Evolutionary conservation across 1,140 invertebrate genomes (phyloP).

Genomic region (Centruroides vittatus): DNA sequence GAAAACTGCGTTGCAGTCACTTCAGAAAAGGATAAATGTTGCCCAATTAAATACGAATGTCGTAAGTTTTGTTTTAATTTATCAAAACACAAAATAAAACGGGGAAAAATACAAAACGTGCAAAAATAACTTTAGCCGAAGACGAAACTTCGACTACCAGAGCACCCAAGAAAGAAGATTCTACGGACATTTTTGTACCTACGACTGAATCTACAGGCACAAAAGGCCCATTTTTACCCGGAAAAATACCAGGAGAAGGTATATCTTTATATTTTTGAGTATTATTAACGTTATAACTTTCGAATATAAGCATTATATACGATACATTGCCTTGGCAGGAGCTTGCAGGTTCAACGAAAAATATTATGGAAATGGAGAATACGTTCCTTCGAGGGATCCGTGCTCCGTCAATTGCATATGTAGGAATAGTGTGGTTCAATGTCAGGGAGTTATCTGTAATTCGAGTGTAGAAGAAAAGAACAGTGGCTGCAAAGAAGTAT

Average conservation of each 20-base stretch:
- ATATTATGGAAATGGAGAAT: slow-evolving; percentile 22
- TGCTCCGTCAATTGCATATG: slow-evolving; percentile 48
- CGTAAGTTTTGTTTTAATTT: slow-evolving; percentile 1
- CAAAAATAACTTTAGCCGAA: no score
- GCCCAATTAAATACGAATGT: slow-evolving; percentile 75
- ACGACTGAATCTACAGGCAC: no score
- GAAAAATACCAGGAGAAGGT: no score
- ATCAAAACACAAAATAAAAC: no score
- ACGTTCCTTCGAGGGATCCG: slow-evolving; percentile 18
- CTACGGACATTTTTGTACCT: no score
- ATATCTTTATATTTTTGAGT: no score
- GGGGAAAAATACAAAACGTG: no score
- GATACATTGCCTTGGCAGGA: slow-evolving; percentile 2
- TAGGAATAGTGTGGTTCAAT: slow-evolving; percentile 68
- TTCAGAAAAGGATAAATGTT: slow-evolving; percentile 52
- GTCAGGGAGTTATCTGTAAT: slow-evolving; percentile 44
- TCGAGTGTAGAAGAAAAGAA: slow-evolving; percentile 38
- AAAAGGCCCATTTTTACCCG: no score
- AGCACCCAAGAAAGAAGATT: no score
- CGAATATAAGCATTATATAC: no score
- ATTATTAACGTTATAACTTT: no score
- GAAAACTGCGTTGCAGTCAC: slow-evolving; percentile 65
- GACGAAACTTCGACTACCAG: no score
- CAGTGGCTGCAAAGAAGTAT: slow-evolving; percentile 43
- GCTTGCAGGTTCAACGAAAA: slow-evolving; percentile 20